These are phyloP conservation scores for Zhengitettix transpicula DNA, from an alignment of 2,888 invertebrate species.

Conservation along the genomic window DNA sequence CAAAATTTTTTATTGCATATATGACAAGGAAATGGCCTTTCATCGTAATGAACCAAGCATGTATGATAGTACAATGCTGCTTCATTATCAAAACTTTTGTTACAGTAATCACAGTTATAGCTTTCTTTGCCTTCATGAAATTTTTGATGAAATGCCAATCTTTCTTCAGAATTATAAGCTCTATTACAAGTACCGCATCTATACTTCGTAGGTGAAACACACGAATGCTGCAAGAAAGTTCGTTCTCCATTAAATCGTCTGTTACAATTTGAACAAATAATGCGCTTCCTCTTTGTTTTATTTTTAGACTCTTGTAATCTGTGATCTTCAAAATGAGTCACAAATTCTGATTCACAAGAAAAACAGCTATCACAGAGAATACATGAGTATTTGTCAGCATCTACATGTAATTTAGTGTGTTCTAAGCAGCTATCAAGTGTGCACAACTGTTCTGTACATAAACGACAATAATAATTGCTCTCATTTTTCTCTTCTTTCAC, in stretches of 20 bases:
- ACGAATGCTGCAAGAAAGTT: slow-evolving; percentile 7
- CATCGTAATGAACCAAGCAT: slow-evolving; percentile 9
- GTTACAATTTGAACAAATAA: slow-evolving; percentile 6
- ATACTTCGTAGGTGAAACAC: slow-evolving; percentile 4
- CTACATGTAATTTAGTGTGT: slow-evolving; percentile 7
- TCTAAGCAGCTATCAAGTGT: slow-evolving; percentile 3
- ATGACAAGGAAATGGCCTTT: slow-evolving; percentile 6
- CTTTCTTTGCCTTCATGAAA: slow-evolving; percentile 8
- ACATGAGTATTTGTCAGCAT: slow-evolving; percentile 5
- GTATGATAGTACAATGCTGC: slow-evolving; percentile 9
- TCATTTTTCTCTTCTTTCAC: neutral
- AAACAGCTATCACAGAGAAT: slow-evolving; percentile 4
- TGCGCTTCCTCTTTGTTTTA: neutral
- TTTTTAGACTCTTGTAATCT: slow-evolving; percentile 1
- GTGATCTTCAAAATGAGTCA: slow-evolving; percentile 7
- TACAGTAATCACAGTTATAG: slow-evolving; percentile 9
- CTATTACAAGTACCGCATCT: slow-evolving; percentile 5
- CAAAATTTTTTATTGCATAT: slow-evolving; percentile 7
- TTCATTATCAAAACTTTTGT: slow-evolving; percentile 10
- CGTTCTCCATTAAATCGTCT: slow-evolving; percentile 9
- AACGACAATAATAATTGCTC: neutral
- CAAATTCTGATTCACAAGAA: slow-evolving; percentile 3
- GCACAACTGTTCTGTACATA: slow-evolving; percentile 5
- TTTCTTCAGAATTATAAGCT: slow-evolving; percentile 4
- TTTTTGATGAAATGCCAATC: slow-evolving; percentile 7